Evolutionary conservation across 30 jellyfish, hydroid and myxozoan genomes (phyloP).

Genomic region (Aurelia sp.): DNA sequence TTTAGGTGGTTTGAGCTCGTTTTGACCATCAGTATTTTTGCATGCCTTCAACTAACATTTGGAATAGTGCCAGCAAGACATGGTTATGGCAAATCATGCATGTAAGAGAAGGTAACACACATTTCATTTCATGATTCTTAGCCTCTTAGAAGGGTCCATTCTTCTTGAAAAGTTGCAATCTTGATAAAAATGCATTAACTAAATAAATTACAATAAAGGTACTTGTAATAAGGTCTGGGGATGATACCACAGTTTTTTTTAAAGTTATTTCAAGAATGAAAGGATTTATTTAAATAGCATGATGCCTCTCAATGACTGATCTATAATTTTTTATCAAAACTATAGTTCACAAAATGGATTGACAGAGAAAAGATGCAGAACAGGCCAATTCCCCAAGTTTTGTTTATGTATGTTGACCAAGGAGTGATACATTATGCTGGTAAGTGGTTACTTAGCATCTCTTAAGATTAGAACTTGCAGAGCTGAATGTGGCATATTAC

Average conservation of each 20-base stretch:
- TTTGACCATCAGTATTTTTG: too few species aligned
- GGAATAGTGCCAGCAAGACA: too few species aligned
- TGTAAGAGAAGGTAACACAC: too few species aligned
- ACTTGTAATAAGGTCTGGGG: too few species aligned
- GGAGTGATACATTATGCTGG: conserved; percentile 6
- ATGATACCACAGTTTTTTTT: too few species aligned
- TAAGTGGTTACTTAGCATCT: not conserved
- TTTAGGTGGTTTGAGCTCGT: too few species aligned
- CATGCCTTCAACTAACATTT: too few species aligned
- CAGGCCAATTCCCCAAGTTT: conserved; percentile 16
- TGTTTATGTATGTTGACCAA: conserved; percentile 6
- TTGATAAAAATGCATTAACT: too few species aligned
- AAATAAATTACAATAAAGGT: too few species aligned
- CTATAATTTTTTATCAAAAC: not conserved
- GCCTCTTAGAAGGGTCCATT: too few species aligned
- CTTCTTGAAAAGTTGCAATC: too few species aligned
- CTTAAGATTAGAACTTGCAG: not conserved
- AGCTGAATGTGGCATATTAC: not conserved
- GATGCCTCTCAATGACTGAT: conserved; percentile 4
- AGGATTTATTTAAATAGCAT: not conserved
- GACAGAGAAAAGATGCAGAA: conserved; percentile 13
- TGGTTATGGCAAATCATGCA: too few species aligned
- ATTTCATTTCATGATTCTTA: not conserved
- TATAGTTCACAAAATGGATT: not conserved
- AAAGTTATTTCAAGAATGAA: not conserved